A percentile compares a stretch with the other conserved stretches of the same genome.
phyloP scores from a whole-genome alignment of 2,797 vertebrate species.

The Acropternis orthonyx region DNA sequence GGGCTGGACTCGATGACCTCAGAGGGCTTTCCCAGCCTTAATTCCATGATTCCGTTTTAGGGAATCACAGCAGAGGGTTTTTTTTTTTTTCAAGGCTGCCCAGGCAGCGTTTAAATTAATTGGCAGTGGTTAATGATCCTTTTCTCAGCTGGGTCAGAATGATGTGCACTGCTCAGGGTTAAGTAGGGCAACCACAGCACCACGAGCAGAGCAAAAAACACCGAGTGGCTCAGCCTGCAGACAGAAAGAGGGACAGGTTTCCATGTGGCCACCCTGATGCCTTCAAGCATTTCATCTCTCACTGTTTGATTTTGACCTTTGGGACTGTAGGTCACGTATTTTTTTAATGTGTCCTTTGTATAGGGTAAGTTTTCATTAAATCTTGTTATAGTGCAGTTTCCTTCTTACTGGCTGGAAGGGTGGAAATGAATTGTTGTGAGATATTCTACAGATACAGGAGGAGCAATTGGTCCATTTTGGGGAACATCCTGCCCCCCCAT shows the following conservation, averaged over 20 bases:
- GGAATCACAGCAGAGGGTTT: not conserved
- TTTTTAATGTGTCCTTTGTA: not conserved
- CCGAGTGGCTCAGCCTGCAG: not conserved
- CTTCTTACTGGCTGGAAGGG: not conserved
- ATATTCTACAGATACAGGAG: not conserved
- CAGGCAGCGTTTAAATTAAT: not conserved
- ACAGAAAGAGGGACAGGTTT: not conserved
- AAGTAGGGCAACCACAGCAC: not conserved
- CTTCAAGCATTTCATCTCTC: not conserved
- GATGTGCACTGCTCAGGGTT: not conserved
- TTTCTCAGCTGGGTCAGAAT: not conserved
- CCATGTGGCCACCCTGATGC: not conserved
- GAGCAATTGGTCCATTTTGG: too few species aligned
- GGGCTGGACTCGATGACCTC: not conserved
- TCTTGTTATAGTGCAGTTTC: not conserved
- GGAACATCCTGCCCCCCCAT: too few species aligned
- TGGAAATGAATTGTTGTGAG: not conserved
- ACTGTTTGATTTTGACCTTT: not conserved
- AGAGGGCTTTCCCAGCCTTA: not conserved
- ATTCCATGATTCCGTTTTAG: not conserved
- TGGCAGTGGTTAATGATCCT: not conserved
- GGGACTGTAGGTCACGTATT: not conserved
- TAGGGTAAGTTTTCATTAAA: not conserved
- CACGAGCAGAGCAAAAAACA: not conserved
- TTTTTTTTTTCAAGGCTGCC: not conserved